Evolutionary conservation across 2,888 invertebrate species (phyloP).

Genomic region (Thyatira batis): DNA sequence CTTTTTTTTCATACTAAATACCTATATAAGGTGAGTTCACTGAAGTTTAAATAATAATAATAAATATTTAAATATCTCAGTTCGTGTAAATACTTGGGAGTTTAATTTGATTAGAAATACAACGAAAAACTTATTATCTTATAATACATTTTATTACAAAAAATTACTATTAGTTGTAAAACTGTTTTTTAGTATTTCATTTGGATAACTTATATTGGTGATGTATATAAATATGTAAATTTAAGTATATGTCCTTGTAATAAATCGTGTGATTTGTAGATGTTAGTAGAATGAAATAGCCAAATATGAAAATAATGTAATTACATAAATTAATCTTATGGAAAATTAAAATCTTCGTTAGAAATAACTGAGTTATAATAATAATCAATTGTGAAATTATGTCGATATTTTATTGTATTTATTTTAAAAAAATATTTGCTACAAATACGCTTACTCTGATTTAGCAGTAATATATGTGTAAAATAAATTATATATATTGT

Average conservation of each 20-base stretch:
- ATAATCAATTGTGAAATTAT: neutral
- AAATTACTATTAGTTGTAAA: neutral
- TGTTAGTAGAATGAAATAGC: slow-evolving; percentile 51
- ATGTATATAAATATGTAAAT: slow-evolving; percentile 54
- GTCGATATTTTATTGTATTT: neutral
- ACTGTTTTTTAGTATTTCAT: neutral
- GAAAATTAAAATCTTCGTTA: slow-evolving; percentile 10
- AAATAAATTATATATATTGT: too few species aligned
- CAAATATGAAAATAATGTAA: slow-evolving; percentile 24
- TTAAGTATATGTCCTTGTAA: slow-evolving; percentile 59
- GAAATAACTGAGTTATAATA: neutral
- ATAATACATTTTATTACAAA: slow-evolving; percentile 9
- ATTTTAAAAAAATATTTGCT: neutral
- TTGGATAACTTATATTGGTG: slow-evolving; percentile 3
- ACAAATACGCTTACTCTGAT: neutral
- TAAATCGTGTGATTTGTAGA: slow-evolving; percentile 69
- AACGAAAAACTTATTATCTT: slow-evolving; percentile 5
- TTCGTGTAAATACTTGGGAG: neutral
- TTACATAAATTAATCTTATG: slow-evolving; percentile 5
- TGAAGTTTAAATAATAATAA: too few species aligned
- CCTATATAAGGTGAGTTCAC: too few species aligned
- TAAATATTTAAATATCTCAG: too few species aligned
- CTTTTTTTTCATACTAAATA: too few species aligned
- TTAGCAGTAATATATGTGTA: neutral
- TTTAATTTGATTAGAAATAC: slow-evolving; percentile 2